Evolutionary conservation across 2,113 vertebrate genomes (phyloP), one percentile per base, ranked within the genome.

Genomic region (Ciconia maguari): DNA sequence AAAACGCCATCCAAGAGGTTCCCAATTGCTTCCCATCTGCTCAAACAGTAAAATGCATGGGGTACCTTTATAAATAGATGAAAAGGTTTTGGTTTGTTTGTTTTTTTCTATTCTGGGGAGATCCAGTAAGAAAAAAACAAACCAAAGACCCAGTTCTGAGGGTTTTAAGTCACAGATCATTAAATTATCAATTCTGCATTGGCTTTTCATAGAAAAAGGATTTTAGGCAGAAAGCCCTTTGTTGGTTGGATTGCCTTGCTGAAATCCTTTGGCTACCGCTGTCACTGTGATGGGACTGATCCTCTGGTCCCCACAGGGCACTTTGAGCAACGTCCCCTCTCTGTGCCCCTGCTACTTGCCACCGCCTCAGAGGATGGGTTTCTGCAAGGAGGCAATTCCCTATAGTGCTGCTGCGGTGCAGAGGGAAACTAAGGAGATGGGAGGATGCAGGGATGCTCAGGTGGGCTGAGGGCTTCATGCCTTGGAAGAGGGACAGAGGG

Each of bases 271-370:
- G 5, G 42, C 9, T 29, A 5, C n/a, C 0, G 0, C 2, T 38
- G 75, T 70, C 26, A 38, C 10, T 0, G 0, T 29, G 13, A 1
- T 6, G 29, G 46, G 34, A 24, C 15, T 0, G 0, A 55, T 48
- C 30, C 27, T 57, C 34, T 30, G 24, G 46, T 55, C 24, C 46
- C 30, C 57, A 11, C 1, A 1, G 44, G 51, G 5, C 4, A 13
- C 46, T 20, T 3, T 10, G 32, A 38, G 52, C 30, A 26, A 7
- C 1, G 4, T 70, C 49, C 42, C 42, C 36, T 46, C 11, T 0
- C 54, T 3, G 4, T 26, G 21, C 11, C 11, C n/a, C 14, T 51
- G 10, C 22, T 25, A 1, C 46, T 65, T 58, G 13, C 7, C 58
- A 68, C 52, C n/a, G 41, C 16, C 41, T 38, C 29, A 18, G 34